These are phyloP conservation scores for Buphagus erythrorhynchus DNA, from an alignment of 2,797 vertebrate species.

Conservation along the genomic window DNA sequence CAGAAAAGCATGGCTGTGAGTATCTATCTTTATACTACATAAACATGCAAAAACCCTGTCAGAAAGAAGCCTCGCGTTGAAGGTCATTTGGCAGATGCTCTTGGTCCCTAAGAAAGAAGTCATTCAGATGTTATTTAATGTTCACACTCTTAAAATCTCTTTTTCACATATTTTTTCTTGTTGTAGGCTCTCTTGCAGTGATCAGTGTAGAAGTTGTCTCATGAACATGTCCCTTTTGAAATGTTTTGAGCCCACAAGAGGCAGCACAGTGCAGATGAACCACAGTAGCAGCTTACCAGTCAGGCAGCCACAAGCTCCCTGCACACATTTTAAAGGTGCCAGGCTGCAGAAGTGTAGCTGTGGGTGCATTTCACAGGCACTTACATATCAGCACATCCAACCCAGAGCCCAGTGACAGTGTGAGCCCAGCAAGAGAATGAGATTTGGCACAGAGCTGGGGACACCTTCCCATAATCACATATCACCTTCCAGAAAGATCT, in stretches of 20 bases:
- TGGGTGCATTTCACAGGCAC: not conserved
- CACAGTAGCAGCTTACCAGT: fast-evolving
- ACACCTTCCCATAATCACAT: fast-evolving
- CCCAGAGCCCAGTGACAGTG: not conserved
- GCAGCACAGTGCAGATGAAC: not conserved
- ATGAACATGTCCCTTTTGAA: not conserved
- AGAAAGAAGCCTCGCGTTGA: not conserved
- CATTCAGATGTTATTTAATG: not conserved
- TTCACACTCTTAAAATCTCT: not conserved
- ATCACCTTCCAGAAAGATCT: not conserved
- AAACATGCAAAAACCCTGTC: not conserved
- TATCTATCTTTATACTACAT: not conserved
- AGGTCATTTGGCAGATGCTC: not conserved
- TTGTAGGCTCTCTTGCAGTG: not conserved
- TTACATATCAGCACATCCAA: not conserved
- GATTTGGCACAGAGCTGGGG: not conserved
- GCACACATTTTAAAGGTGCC: not conserved
- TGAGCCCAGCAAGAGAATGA: not conserved
- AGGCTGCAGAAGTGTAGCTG: not conserved
- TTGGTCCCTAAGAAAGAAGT: not conserved
- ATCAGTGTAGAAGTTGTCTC: not conserved
- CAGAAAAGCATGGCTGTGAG: not conserved
- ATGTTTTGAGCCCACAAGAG: not conserved
- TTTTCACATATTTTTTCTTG: not conserved
- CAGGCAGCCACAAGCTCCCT: not conserved